Base-by-base conservation (phyloP, 2,797 vertebrate genomes). In the Sebastes vulpes region DNA sequence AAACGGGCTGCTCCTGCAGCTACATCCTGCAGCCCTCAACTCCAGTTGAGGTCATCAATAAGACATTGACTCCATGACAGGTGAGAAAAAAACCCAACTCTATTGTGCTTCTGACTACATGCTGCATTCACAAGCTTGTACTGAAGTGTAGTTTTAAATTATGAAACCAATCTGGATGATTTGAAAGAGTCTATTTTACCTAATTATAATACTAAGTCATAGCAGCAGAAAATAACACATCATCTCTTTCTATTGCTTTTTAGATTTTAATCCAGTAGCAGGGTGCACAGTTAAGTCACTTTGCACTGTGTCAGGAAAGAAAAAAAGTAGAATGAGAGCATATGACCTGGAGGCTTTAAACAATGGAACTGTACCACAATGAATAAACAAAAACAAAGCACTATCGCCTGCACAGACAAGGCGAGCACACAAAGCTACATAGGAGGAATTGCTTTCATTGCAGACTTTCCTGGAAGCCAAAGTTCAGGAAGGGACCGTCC, bases 391-490 rank as follows among this genome's bases (percentile, higher is more conserved):
- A 21, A 50, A 75, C 64, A 66, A 58, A 11, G 20, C 28, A 16
- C 2, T 31, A 16, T 38, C 2, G 5, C 48, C 42, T 35, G 42
- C 67, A 42, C 60, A 64, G 32, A 67, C 42, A 48, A 52, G 21
- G 48, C 56, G 28, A 56, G 76, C 67, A 75, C 53, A 58, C 73
- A 67, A 23, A 74, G 32, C 65, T 64, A 6, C 57, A 21, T 1
- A 20, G 29, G n/a, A 72, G 71, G 38, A 42, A 20, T 57, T 64
- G 78, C 60, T 82, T 88, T 80, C 31, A 71, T 79, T 58, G 21
- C 20, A 61, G 65, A 58, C 20, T 89, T 87, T 90, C 76, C 87
- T 84, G 88, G 67, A 87, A 88, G 85, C 72, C 42, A 31, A 52
- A 63, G 84, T 73, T 88, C 84, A 81, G 87, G 21, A 64, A 79